phyloP scores from a whole-genome alignment of 2,888 invertebrate species.

The Caradrina kadenii region DNA sequence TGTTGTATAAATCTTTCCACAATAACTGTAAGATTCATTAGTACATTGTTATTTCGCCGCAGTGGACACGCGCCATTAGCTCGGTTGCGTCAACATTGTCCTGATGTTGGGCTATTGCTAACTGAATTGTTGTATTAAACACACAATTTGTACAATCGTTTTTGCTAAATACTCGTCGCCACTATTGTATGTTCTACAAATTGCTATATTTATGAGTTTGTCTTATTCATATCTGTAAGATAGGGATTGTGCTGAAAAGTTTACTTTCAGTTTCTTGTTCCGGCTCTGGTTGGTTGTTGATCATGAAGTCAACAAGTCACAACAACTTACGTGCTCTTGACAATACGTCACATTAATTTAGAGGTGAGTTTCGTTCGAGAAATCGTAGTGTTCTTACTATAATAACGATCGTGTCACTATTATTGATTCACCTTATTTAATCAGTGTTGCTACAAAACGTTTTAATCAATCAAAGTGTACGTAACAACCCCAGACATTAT shows the following conservation, averaged over 20 bases:
- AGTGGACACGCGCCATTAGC: slow-evolving; percentile 7
- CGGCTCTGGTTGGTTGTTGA: too few relatives aligned
- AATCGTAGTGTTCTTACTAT: not conserved
- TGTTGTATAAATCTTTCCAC: slow-evolving; percentile 11
- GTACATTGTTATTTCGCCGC: slow-evolving; percentile 7
- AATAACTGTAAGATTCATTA: not conserved
- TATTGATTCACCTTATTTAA: not conserved
- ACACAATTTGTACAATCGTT: too few relatives aligned
- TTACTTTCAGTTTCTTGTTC: too few relatives aligned
- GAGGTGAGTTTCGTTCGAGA: too few relatives aligned
- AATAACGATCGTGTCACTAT: not conserved
- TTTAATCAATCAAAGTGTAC: slow-evolving; percentile 51
- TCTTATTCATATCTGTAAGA: too few relatives aligned
- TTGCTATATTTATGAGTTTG: too few relatives aligned
- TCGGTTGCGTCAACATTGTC: slow-evolving; percentile 11
- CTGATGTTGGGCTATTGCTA: slow-evolving; percentile 8
- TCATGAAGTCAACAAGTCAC: too few relatives aligned
- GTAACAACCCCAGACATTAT: slow-evolving; percentile 38
- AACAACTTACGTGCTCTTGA: too few relatives aligned
- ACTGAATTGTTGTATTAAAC: slow-evolving; percentile 9
- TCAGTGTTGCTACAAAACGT: slow-evolving; percentile 2
- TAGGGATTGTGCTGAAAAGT: too few relatives aligned
- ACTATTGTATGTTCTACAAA: too few relatives aligned
- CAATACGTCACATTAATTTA: too few relatives aligned
- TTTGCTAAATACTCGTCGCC: too few relatives aligned